Evolutionary conservation across 2,797 vertebrate genomes (phyloP).

Genomic region (Hafferia zeledoni): DNA sequence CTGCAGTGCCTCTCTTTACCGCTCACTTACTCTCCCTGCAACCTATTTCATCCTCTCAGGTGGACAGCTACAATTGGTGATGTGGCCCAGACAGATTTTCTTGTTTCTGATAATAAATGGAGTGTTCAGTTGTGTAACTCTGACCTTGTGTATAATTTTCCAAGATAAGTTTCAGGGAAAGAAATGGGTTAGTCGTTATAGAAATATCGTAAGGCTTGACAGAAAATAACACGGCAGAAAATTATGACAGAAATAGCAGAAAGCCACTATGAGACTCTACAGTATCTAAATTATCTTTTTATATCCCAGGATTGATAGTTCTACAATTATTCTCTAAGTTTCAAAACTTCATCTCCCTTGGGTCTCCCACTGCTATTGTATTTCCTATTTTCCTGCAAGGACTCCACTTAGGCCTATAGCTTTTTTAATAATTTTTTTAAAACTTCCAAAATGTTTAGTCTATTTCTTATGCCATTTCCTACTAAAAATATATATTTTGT

Average conservation of each 20-base stretch:
- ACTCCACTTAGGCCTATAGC: not conserved
- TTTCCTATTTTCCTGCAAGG: conserved; percentile 15
- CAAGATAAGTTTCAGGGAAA: conserved; percentile 56
- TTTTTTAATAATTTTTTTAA: not conserved
- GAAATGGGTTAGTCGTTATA: conserved; percentile 42
- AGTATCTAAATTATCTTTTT: conserved; percentile 52
- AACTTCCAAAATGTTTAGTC: not conserved
- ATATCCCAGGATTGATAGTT: conserved; percentile 41
- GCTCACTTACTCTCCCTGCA: not conserved
- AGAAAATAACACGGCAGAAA: conserved; percentile 61
- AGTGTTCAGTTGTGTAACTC: conserved; percentile 38
- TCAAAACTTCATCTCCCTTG: conserved; percentile 49
- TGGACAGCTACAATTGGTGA: conserved; percentile 18
- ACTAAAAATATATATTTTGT: not conserved
- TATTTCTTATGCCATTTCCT: not conserved
- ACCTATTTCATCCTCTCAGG: conserved; percentile 26
- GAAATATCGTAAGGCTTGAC: conserved; percentile 46
- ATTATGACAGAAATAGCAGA: conserved; percentile 55
- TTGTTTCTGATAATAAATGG: conserved; percentile 58
- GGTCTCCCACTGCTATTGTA: not conserved
- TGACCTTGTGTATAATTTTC: conserved; percentile 66
- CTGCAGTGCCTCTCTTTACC: not conserved
- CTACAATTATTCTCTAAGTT: conserved; percentile 48
- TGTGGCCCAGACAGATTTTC: conserved; percentile 46
- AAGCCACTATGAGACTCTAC: not conserved